phyloP scores from a whole-genome alignment of 2,888 invertebrate species.

The Heliconius aoede region DNA sequence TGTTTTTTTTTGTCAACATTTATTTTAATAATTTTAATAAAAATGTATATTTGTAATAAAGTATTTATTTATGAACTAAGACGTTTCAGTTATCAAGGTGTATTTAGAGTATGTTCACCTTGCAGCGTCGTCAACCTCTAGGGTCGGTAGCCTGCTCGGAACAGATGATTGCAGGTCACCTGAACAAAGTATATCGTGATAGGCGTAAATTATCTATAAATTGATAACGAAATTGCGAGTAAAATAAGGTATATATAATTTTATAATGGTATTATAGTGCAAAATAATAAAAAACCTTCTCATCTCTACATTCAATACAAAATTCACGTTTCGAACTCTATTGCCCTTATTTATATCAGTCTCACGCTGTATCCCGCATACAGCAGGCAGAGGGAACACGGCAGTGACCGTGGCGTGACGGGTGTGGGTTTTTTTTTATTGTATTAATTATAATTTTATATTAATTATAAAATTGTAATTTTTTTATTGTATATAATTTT shows the following conservation, averaged over 20 bases:
- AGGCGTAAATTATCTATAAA: slow-evolving; percentile 1
- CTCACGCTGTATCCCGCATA: too few relatives aligned
- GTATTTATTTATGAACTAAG: slow-evolving; percentile 5
- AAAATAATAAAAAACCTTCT: not conserved
- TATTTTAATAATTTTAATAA: not conserved
- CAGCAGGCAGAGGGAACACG: too few relatives aligned
- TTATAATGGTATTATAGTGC: not conserved
- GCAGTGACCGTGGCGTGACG: too few relatives aligned
- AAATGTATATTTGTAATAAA: not conserved
- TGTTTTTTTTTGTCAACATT: not conserved
- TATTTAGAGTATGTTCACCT: slow-evolving; percentile 67
- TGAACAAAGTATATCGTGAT: slow-evolving; percentile 33
- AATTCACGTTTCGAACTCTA: too few relatives aligned
- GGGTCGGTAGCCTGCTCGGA: slow-evolving; percentile 66
- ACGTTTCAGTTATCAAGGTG: slow-evolving; percentile 57
- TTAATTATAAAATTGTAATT: too few relatives aligned
- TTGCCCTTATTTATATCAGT: too few relatives aligned
- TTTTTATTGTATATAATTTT: not conserved
- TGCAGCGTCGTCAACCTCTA: slow-evolving; percentile 62
- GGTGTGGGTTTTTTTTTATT: too few relatives aligned
- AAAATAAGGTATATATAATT: not conserved
- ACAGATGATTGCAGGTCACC: slow-evolving; percentile 59
- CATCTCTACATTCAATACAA: not conserved
- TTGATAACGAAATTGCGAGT: not conserved
- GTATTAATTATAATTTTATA: too few relatives aligned